Conservation (phyloP, 2,797 vertebrate species). For the Serranus cabrilla region DNA sequence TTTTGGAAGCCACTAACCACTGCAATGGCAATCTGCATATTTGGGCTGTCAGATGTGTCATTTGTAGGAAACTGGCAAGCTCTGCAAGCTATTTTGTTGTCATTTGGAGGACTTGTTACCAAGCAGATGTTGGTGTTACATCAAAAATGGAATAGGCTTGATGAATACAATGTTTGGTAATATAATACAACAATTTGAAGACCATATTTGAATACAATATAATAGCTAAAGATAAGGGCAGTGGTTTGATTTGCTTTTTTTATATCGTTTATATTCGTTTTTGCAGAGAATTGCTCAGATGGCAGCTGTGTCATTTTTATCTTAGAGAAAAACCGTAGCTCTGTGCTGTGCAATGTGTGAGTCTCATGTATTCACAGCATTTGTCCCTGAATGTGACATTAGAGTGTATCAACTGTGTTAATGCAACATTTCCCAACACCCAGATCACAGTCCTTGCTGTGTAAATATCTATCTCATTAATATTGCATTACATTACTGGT, state of each 20-base stretch:
- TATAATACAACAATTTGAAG: not conserved
- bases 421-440: constrained; percentile 43
- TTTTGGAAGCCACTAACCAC: not conserved
- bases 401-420: constrained; percentile 45
- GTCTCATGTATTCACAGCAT: constrained; percentile 29
- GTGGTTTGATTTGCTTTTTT: constrained; percentile 16
- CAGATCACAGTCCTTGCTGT: constrained; percentile 27
- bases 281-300: not conserved
- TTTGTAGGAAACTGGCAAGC: not conserved
- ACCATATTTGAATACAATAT: not conserved
- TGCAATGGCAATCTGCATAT: not conserved
- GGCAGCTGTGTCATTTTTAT: constrained; percentile 24
- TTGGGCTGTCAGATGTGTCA: not conserved
- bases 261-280: constrained; percentile 13
- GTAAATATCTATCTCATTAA: constrained; percentile 57
- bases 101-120: not conserved
- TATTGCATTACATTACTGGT: constrained; percentile 44
- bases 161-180: not conserved
- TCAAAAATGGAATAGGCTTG: not conserved
- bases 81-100: not conserved
- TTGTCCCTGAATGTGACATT: constrained; percentile 22
- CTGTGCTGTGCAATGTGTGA: constrained; percentile 4
- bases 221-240: not conserved
- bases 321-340: constrained; percentile 14
- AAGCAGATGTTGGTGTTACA: not conserved